Base-by-base conservation (phyloP, 2,113 vertebrate species). In the Pyrgilauda ruficollis region DNA sequence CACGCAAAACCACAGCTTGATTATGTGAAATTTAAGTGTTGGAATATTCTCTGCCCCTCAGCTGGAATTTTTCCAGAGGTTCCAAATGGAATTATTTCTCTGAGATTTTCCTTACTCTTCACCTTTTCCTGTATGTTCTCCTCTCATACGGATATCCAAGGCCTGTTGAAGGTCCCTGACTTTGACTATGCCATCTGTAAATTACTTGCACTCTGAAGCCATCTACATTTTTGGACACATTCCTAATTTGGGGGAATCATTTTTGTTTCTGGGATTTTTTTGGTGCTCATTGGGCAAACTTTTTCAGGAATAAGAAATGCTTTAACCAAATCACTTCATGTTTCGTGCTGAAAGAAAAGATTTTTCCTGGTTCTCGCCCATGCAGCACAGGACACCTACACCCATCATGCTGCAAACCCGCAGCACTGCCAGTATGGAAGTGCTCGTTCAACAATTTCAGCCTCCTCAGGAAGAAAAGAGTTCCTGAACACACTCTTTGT, bases 321-420 rank as follows among this genome's bases (percentile, higher is more conserved):
- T 35, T 50, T 84, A 70, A 78, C 15, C 5, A 26, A 59, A 16
- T 64, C 19, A 13, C 13, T 68, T 68, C 2, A 1, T 5, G 1
- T 55, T 85, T 83, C 9, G 19, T 22, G 20, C 23, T 77, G 70
- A 46, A 21, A 87, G 37, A 44, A 73, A 49, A 53, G 9, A 44
- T 37, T 63, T 83, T 80, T 74, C 53, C 58, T 43, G 20, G 6
- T 33, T 84, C 15, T 86, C 15, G 84, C 81, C 28, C n/a, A 55
- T 6, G 8, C 10, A 73, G 3, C 10, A 8, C 0, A 4, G 6
- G 15, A n/a, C n/a, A 49, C 11, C 12, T 26, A 53, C 10, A 22
- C 15, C 10, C 26, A 23, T 35, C 26, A 46, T 53, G 22, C 24
- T 62, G 15, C 49, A 68, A 72, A 76, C 7, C 6, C 22, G 12